phyloP scores from a whole-genome alignment of 2,113 vertebrate species.

The Sapayoa aenigma region DNA sequence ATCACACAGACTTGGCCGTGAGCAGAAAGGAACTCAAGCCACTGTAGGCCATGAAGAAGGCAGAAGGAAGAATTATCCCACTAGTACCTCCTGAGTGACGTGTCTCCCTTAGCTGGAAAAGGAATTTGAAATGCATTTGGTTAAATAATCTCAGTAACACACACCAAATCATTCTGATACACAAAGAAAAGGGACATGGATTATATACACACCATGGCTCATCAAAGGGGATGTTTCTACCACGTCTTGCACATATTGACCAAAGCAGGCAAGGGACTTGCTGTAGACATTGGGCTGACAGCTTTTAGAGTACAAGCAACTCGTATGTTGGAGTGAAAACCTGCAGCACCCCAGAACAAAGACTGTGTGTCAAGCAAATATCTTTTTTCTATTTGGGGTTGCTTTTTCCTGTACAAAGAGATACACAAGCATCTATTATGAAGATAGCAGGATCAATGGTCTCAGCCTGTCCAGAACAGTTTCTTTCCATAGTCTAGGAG shows the following conservation, averaged over 20 bases:
- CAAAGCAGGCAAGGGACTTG: not conserved
- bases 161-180: not conserved
- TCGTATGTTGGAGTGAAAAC: not conserved
- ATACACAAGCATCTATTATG: not conserved
- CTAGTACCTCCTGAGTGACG: not conserved
- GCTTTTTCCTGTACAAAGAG: not conserved
- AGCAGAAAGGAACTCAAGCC: not conserved
- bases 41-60: not conserved
- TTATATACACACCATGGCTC: not conserved
- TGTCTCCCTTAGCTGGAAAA: not conserved
- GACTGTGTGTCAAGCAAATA: not conserved
- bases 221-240: not conserved
- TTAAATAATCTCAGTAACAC: not conserved
- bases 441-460: accelerated
- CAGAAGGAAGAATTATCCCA: not conserved
- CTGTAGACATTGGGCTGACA: not conserved
- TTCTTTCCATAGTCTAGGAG: not conserved
- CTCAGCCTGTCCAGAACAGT: not conserved
- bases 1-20: not conserved
- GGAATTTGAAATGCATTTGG: not conserved
- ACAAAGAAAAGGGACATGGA: not conserved
- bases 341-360: not conserved
- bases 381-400: not conserved
- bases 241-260: accelerated
- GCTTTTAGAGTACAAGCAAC: not conserved